Evolutionary conservation across 2,888 invertebrate genomes (phyloP).

Genomic region (Andrena dorsata): DNA sequence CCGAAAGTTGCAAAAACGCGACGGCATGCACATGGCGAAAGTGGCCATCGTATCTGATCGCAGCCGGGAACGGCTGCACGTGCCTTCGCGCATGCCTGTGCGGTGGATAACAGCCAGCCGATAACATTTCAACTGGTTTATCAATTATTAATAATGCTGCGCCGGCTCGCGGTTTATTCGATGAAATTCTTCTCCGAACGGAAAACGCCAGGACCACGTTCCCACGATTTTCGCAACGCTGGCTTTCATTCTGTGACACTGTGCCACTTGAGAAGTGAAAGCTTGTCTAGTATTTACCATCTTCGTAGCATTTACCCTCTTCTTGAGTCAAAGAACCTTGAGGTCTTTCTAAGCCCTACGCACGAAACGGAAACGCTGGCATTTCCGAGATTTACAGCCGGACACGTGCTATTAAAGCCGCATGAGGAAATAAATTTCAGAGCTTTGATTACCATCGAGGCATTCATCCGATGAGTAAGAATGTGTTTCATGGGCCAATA

Average conservation of each 20-base stretch:
- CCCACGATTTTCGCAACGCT: not conserved
- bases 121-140: slow-evolving; percentile 76
- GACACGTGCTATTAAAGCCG: too few species aligned
- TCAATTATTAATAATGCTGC: slow-evolving; percentile 74
- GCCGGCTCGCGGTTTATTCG: slow-evolving; percentile 41
- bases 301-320: too few species aligned
- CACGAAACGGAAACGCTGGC: too few species aligned
- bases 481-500: not conserved
- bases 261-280: too few species aligned
- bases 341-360: too few species aligned
- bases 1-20: slow-evolving; percentile 64
- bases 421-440: too few species aligned
- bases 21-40: slow-evolving; percentile 60
- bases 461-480: not conserved
- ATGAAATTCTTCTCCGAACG: not conserved
- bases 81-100: slow-evolving; percentile 31
- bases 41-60: slow-evolving; percentile 69
- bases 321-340: too few species aligned
- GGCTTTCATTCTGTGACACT: too few species aligned
- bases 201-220: not conserved
- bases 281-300: too few species aligned
- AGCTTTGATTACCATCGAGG: not conserved
- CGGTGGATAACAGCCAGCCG: slow-evolving; percentile 63
- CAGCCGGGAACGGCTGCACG: slow-evolving; percentile 40
- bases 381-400: too few species aligned